Base-by-base conservation (phyloP, 1,140 invertebrate species). In the Prorops nasuta region DNA sequence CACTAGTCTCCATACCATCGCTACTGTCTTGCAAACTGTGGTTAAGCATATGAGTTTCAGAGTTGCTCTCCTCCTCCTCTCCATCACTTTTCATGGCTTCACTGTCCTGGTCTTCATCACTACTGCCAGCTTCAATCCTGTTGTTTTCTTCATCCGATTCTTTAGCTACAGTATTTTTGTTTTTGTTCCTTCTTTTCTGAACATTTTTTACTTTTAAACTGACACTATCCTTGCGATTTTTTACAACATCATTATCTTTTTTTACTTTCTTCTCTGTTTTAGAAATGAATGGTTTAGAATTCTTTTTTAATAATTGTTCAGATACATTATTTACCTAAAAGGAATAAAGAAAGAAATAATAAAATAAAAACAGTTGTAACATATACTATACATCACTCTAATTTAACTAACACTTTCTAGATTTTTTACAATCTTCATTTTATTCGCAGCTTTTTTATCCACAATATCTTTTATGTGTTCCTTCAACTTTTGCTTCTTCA, bases 401-500 rank as follows among this genome's bases (percentile, higher is more conserved):
- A n/a, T 51, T n/a, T 8, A 39, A 28, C 4, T 28, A 28, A 28
- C 24, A 28, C 24, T 28, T 10, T 6, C 24, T 10, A 10, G 4
- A 28, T 28, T 28, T 45, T 41, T 12, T 4, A 40, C 18, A 22
- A 18, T n/a, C n/a, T n/a, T n/a, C n/a, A n/a, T n/a, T n/a, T n/a
- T n/a, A n/a, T 53, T 49, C 54, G 51, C 3, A 32, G 20, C n/a
- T 51, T 64, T 59, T 12, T 45, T 37, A 12, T 44, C 48, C 19
- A 67, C 56, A 39, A 52, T 35, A 37, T 69, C 64, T 43, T 62
- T 67, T 77, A 75, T 55, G 72, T 70, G 66, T 80, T 80, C 47
- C 28, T 77, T 71, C 22, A 71, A 42, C 1, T 44, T 51, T 35
- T 53, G 22, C 52, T 82, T 80, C 60, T 88, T 87, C 44, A 84